Conservation (phyloP, 2,888 invertebrate species). For the Resseliella maxima region DNA sequence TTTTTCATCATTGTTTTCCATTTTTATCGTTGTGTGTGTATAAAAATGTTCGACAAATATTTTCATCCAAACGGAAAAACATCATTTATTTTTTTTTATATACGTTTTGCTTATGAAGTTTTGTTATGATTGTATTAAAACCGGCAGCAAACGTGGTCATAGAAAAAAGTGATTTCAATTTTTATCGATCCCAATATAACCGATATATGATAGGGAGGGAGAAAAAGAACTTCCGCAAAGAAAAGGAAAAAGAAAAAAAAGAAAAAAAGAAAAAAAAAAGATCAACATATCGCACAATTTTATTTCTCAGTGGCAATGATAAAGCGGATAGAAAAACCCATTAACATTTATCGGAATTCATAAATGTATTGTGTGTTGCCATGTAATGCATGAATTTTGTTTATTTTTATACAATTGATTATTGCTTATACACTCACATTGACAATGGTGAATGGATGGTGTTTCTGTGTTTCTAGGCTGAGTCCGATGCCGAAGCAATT, state of each 20-base stretch:
- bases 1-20: neutral
- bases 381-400: neutral
- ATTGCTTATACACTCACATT: neutral
- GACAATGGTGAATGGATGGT: neutral
- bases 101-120: neutral
- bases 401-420: neutral
- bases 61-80: neutral
- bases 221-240: too few species aligned
- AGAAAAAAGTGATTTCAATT: slow-evolving; percentile 23
- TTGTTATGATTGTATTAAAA: neutral
- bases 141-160: neutral
- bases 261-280: neutral
- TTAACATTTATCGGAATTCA: neutral
- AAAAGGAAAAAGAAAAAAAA: too few species aligned
- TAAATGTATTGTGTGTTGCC: neutral
- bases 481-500: too few species aligned
- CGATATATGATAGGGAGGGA: too few species aligned
- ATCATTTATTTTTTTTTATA: too few species aligned
- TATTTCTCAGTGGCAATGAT: too few species aligned
- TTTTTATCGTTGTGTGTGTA: too few species aligned
- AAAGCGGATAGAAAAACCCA: neutral
- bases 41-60: too few species aligned
- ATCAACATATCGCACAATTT: too few species aligned
- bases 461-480: neutral
- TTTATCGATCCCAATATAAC: slow-evolving; percentile 12